Evolutionary conservation across 2,113 vertebrate genomes (phyloP).

Genomic region (Caranx ignobilis): DNA sequence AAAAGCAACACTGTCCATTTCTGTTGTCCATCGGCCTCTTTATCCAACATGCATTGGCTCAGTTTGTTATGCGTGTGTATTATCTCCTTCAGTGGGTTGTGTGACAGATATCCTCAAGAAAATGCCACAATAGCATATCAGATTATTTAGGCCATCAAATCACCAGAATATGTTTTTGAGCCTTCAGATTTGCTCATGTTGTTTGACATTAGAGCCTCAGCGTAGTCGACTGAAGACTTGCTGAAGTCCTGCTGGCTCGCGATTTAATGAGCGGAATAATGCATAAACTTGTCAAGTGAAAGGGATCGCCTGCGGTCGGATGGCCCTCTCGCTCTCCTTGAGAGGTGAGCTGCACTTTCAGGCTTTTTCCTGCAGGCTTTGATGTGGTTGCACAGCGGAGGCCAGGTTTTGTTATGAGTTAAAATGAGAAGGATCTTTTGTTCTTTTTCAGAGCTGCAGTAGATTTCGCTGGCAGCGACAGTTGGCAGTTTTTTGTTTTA

Average conservation of each 20-base stretch:
- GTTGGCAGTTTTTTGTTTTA: conserved; percentile 53
- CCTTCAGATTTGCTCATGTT: conserved; percentile 23
- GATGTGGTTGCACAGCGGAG: conserved; percentile 61
- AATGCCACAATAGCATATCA: not conserved
- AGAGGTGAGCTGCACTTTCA: conserved; percentile 84
- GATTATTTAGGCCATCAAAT: conserved; percentile 23
- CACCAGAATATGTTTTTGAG: conserved; percentile 14
- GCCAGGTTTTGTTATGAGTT: conserved; percentile 58
- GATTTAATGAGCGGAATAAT: conserved; percentile 94
- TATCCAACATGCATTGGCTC: not conserved
- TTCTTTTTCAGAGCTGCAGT: conserved; percentile 56
- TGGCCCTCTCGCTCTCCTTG: conserved; percentile 84
- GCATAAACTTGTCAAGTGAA: conserved; percentile 92
- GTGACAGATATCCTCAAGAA: not conserved
- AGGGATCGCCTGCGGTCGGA: conserved; percentile 88
- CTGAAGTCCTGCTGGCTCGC: conserved; percentile 88
- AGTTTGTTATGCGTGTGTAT: not conserved
- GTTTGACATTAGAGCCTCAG: conserved; percentile 36
- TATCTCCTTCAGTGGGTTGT: not conserved
- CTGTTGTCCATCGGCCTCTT: not conserved
- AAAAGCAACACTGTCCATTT: not conserved
- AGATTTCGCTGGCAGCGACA: conserved; percentile 42
- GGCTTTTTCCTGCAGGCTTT: conserved; percentile 65
- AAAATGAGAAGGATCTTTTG: conserved; percentile 58
- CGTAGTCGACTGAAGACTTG: conserved; percentile 82